Evolutionary conservation across 2,888 invertebrate species (phyloP), one percentile per base, ranked within the genome.

Genomic region (Dysmachus trigonus): DNA sequence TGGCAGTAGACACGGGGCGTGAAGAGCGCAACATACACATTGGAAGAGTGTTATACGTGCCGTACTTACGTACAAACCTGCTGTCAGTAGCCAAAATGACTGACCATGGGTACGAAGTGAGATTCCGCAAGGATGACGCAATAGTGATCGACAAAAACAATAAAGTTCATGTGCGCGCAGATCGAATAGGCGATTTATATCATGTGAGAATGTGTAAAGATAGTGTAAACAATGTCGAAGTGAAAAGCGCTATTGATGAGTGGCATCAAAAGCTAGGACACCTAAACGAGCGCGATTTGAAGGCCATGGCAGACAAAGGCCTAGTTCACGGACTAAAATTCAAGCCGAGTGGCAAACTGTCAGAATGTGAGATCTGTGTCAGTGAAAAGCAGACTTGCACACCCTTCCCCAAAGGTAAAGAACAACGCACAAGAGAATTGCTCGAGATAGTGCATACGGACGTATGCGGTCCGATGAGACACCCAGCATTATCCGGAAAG

Each of bases 181-280:
- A 33, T 6, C 33, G 33, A 33, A 33, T 5, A 33, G 6, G 6
- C 2, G 6, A 33, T 33, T 33, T 33, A n/a, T n/a, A n/a, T n/a
- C n/a, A n/a, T n/a, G n/a, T n/a, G n/a, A n/a, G n/a, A n/a, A n/a
- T n/a, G n/a, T n/a, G n/a, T n/a, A n/a, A n/a, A n/a, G n/a, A n/a
- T n/a, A n/a, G 33, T 33, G 33, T 6, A 5, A 33, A 33, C 33
- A 33, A 33, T 33, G 6, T 6, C 4, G 4, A 33, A 33, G 4
- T 33, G 6, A 33, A 33, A 5, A 33, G 6, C 6, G 33, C 33
- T 33, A 53, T 53, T 18, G 53, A 53, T 53, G 53, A 5, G 1
- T 88, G 88, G 88, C 87, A 89, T 35, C 87, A 87, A 22, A 22
- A 87, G 5, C 15, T 89, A 15, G 87, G 86, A 10, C 87, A 87